Conservation (phyloP, 2,797 vertebrate species). For the Crax fasciolata region DNA sequence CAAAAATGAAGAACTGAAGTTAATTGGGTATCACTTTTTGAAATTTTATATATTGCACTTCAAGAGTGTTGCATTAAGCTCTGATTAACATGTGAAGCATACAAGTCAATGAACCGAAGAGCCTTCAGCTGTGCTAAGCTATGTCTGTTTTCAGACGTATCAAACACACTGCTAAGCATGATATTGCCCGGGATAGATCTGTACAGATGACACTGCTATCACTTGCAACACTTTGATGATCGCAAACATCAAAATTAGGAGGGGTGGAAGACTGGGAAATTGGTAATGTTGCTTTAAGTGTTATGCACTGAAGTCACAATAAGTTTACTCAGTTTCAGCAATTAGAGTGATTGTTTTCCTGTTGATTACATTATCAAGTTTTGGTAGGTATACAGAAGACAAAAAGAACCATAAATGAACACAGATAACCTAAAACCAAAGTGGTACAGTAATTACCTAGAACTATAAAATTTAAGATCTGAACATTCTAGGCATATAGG, state of each 20-base stretch:
- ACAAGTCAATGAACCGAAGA: neutral
- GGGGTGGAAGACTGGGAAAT: neutral
- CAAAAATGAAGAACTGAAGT: neutral
- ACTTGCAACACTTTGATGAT: neutral
- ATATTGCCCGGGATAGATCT: neutral
- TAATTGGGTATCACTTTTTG: neutral
- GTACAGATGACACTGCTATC: rapidly evolving
- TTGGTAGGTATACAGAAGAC: neutral
- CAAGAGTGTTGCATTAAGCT: neutral
- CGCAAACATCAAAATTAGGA: neutral
- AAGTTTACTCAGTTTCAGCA: neutral
- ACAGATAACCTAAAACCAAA: neutral
- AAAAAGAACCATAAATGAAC: neutral
- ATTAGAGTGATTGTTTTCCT: neutral
- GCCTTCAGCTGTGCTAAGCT: neutral
- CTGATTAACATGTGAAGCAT: neutral
- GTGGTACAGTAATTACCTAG: neutral
- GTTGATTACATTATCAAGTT: neutral
- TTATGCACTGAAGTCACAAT: neutral
- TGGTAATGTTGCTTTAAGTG: neutral
- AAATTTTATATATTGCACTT: neutral
- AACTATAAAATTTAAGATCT: neutral
- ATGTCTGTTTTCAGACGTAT: rapidly evolving
- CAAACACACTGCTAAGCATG: neutral
- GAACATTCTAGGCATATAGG: neutral